Conservation (phyloP, 2,888 invertebrate genomes). For the Plusia festucae region DNA sequence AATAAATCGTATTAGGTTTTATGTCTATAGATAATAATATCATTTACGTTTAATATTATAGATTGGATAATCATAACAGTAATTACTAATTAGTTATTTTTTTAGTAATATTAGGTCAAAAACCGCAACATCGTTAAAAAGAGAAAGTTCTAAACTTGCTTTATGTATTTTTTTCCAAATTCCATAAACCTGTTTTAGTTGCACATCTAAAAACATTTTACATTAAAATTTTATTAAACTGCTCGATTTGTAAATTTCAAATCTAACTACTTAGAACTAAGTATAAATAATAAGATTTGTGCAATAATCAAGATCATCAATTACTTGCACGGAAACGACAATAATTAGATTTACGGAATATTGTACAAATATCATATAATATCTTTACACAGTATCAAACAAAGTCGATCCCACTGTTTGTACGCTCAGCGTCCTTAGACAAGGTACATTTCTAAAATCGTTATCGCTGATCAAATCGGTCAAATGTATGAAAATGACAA, state of each 20-base stretch:
- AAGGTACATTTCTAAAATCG: too few relatives aligned
- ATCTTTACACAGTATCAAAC: too few relatives aligned
- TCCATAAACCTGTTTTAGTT: background rate
- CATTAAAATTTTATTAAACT: too few relatives aligned
- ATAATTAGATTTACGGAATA: too few relatives aligned
- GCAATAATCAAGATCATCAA: background rate
- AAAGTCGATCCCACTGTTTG: too few relatives aligned
- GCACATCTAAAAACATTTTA: background rate
- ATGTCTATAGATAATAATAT: too few relatives aligned
- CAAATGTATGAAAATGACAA: too few relatives aligned
- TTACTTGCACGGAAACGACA: too few relatives aligned
- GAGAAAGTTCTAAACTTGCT: slow-evolving; percentile 26
- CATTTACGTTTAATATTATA: background rate
- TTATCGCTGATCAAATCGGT: too few relatives aligned
- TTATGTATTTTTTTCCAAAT: background rate
- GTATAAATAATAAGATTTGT: background rate
- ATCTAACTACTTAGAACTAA: background rate
- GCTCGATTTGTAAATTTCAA: background rate
- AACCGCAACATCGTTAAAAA: slow-evolving; percentile 21
- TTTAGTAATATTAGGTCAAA: background rate
- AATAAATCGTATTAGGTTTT: too few relatives aligned
- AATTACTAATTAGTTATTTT: background rate
- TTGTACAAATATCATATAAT: too few relatives aligned
- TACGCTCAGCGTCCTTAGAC: too few relatives aligned
- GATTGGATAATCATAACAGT: background rate